phyloP scores from a whole-genome alignment of 2,888 invertebrate genomes.

The Luffia ferchaultella region DNA sequence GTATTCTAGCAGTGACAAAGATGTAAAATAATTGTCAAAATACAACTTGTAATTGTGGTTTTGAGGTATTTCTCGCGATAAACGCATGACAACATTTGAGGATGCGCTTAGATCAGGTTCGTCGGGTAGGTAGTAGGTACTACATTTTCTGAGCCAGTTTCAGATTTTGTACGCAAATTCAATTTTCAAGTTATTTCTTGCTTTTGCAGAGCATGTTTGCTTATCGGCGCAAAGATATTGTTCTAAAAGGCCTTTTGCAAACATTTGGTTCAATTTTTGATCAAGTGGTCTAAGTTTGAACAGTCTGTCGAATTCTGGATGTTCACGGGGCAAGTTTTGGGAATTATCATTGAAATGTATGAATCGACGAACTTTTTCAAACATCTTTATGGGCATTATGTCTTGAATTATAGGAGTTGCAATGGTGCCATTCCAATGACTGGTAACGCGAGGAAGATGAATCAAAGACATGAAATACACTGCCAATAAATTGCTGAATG shows the following conservation, averaged over 20 bases:
- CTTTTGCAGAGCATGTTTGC: constrained; percentile 23
- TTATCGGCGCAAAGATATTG: constrained; percentile 21
- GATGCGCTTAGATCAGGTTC: constrained; percentile 21
- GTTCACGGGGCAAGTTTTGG: neutral
- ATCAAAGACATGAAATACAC: constrained; percentile 18
- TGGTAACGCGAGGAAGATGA: constrained; percentile 17
- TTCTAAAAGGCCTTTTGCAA: constrained; percentile 14
- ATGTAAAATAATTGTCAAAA: constrained; percentile 22
- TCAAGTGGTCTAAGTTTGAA: constrained; percentile 18
- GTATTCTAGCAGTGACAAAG: neutral
- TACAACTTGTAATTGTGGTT: constrained; percentile 20
- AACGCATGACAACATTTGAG: constrained; percentile 18
- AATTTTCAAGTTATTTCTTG: constrained; percentile 22
- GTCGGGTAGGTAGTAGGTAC: constrained; percentile 2
- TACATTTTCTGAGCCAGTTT: constrained; percentile 23
- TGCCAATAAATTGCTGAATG: constrained; percentile 16
- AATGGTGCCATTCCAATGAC: constrained; percentile 13
- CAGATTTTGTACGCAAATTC: constrained; percentile 22
- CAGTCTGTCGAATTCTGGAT: constrained; percentile 9
- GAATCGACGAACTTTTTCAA: constrained; percentile 17
- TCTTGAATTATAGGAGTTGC: constrained; percentile 15
- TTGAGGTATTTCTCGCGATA: constrained; percentile 20
- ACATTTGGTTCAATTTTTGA: constrained; percentile 13
- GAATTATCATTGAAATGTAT: constrained; percentile 18
- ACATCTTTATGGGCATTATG: constrained; percentile 17